phyloP scores from a whole-genome alignment of 2,888 invertebrate species.

The Pocota personata region DNA sequence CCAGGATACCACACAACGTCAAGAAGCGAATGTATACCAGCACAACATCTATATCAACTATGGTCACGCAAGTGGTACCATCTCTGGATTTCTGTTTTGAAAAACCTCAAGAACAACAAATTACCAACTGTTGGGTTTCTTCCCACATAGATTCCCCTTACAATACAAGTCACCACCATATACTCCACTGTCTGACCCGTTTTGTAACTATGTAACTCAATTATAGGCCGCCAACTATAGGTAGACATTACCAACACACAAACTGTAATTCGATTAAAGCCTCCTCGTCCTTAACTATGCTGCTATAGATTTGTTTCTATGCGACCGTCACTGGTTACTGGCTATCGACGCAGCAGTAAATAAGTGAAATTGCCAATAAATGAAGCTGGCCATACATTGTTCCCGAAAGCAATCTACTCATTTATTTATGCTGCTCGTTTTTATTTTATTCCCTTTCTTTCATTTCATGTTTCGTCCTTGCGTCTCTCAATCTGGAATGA shows the following conservation, averaged over 20 bases:
- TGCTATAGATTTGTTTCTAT: slow-evolving; percentile 34
- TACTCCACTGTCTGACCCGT: neutral
- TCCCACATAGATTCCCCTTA: no score
- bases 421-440: slow-evolving; percentile 32
- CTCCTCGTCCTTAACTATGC: slow-evolving; percentile 29
- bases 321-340: neutral
- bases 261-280: slow-evolving; percentile 48
- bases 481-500: slow-evolving; percentile 4
- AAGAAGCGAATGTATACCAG: neutral
- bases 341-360: slow-evolving; percentile 47
- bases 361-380: slow-evolving; percentile 60
- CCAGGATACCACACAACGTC: neutral
- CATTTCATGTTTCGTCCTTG: slow-evolving; percentile 22
- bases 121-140: neutral
- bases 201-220: slow-evolving; percentile 52
- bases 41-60: neutral
- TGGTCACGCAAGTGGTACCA: neutral
- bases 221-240: slow-evolving; percentile 32
- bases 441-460: slow-evolving; percentile 20
- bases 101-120: neutral
- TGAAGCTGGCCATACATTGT: slow-evolving; percentile 34
- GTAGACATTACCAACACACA: slow-evolving; percentile 10
- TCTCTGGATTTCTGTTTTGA: neutral
- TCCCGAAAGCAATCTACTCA: slow-evolving; percentile 43
- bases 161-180: neutral